phyloP scores from a whole-genome alignment of 2,888 invertebrate genomes.

The Sinopyrophorus schimmeli region DNA sequence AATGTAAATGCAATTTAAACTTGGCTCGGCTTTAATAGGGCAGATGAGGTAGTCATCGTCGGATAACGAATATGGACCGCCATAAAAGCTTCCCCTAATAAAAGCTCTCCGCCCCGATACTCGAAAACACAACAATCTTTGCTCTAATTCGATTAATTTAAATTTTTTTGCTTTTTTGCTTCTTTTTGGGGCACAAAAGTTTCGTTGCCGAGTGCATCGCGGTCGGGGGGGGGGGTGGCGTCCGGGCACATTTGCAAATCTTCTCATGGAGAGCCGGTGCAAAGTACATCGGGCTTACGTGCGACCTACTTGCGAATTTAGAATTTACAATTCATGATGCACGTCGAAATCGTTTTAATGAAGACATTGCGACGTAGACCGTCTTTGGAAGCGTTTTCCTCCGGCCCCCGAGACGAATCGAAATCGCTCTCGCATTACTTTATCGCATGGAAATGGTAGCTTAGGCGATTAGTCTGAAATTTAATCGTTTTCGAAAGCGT shows the following conservation, averaged over 20 bases:
- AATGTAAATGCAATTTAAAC: slow-evolving; percentile 30
- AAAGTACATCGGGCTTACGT: slow-evolving; percentile 17
- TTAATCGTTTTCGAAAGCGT: too few species aligned
- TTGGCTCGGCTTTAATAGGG: slow-evolving; percentile 19
- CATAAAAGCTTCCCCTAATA: slow-evolving; percentile 10
- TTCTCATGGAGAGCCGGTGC: slow-evolving; percentile 12
- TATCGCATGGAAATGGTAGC: too few species aligned
- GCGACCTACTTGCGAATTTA: slow-evolving; percentile 26
- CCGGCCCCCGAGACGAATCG: too few species aligned
- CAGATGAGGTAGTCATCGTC: slow-evolving; percentile 23
- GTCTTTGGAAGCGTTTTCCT: too few species aligned
- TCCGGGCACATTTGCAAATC: slow-evolving; percentile 8
- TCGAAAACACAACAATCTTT: not conserved
- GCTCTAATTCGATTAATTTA: not conserved
- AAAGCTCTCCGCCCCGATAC: not conserved
- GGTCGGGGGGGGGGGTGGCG: too few species aligned
- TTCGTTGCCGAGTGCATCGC: too few species aligned
- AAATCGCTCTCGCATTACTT: too few species aligned
- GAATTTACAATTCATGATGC: slow-evolving; percentile 18
- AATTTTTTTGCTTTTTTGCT: too few species aligned
- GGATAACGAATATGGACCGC: slow-evolving; percentile 15
- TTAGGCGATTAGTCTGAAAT: too few species aligned
- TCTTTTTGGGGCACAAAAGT: too few species aligned
- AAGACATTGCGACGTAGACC: slow-evolving; percentile 11
- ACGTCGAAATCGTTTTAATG: slow-evolving; percentile 18